Evolutionary conservation across 2,797 vertebrate genomes (phyloP).

Genomic region (Enteromius unitaeniatus): DNA sequence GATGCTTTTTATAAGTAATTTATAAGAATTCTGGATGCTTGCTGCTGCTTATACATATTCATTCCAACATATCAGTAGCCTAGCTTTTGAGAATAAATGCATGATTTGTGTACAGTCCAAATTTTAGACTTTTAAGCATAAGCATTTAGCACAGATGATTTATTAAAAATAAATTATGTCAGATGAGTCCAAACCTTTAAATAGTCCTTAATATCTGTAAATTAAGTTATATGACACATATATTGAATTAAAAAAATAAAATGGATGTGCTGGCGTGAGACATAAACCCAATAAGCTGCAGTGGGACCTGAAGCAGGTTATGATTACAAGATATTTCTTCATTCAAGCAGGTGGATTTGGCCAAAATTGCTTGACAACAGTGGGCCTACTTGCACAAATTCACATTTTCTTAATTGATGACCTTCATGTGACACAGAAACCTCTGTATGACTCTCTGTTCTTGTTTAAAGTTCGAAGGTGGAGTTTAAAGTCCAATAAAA

Average conservation of each 20-base stretch:
- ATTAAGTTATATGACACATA: neutral
- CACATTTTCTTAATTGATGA: neutral
- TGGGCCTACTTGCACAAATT: neutral
- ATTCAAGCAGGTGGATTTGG: neutral
- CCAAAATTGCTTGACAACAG: neutral
- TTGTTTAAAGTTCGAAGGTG: conserved; percentile 19
- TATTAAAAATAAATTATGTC: neutral
- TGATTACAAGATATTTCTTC: neutral
- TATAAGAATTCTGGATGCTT: neutral
- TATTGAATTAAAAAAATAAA: neutral
- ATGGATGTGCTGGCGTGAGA: neutral
- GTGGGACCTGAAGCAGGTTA: neutral
- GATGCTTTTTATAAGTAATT: neutral
- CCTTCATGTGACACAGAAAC: conserved; percentile 23
- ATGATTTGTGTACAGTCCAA: neutral
- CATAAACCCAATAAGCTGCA: neutral
- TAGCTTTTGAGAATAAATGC: neutral
- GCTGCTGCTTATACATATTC: neutral
- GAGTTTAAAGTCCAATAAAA: conserved; percentile 43
- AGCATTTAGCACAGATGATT: neutral
- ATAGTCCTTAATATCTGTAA: neutral
- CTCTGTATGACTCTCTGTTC: neutral
- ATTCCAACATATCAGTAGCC: neutral
- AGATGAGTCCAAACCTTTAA: neutral
- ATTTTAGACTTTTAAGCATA: neutral